Percentiles rank a stretch among this genome's conserved stretches.
These are phyloP conservation scores for Ashinkailepas kermadecensis DNA, from an alignment of 2,888 invertebrate species.

Conservation along the genomic window DNA sequence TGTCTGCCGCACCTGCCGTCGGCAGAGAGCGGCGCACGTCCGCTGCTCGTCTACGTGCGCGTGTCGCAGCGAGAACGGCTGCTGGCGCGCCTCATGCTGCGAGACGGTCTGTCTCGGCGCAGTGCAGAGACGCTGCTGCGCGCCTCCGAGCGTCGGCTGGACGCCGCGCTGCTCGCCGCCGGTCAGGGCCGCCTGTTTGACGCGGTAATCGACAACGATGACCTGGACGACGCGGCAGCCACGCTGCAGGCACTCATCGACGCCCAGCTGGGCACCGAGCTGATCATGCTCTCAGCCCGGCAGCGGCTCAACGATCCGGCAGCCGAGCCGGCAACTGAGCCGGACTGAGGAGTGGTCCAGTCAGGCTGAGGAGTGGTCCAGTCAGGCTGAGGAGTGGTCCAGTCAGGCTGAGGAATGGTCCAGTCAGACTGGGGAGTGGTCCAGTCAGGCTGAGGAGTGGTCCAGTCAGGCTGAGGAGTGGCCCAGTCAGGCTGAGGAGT, in stretches of 20 bases:
- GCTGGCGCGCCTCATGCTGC: neutral
- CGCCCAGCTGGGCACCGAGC: constrained; percentile 26
- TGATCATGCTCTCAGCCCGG: constrained; percentile 32
- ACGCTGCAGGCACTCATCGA: neutral
- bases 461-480: no score
- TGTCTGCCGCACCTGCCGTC: neutral
- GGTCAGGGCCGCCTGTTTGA: neutral
- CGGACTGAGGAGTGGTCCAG: no score
- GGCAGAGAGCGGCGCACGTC: neutral
- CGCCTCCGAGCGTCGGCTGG: neutral
- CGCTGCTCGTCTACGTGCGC: neutral
- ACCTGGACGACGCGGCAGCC: neutral
- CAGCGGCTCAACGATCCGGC: constrained; percentile 22
- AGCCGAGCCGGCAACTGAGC: no score
- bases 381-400: no score
- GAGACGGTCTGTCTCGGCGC: neutral
- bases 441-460: no score
- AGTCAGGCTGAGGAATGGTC: no score
- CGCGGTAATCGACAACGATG: neutral
- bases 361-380: no score
- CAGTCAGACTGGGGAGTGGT: no score
- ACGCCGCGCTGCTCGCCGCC: neutral
- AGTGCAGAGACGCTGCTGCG: neutral
- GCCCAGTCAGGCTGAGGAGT: no score
- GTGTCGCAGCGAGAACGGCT: neutral